Evolutionary conservation across 2,797 vertebrate genomes (phyloP), one percentile per base, ranked within the genome.

Genomic region (Paramormyrops hopkinsi): DNA sequence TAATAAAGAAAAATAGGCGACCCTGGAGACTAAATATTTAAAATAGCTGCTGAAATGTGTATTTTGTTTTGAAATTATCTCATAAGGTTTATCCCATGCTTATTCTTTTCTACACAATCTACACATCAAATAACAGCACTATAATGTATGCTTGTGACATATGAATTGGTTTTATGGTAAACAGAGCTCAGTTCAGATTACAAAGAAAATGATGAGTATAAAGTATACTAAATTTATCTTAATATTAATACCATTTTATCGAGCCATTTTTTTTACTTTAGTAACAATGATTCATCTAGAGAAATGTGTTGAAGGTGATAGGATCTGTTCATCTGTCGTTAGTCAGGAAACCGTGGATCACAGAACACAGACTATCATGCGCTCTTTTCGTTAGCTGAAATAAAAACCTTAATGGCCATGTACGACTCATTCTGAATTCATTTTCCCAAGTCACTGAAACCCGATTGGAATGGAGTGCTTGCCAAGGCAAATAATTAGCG

Each of bases 401-500:
- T 86, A 12, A 87, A 87, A 87, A 4, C 4, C 37, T 22, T 17
- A 33, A 46, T 25, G 12, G 33, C 17, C 48, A 53, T 50, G 25
- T 51, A 41, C 51, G 90, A 69, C 51, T 85, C 53, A 86, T 91
- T 65, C 88, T 83, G 87, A 51, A n/a, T 89, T 89, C 87, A 50
- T 91, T 90, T 92, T 91, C 88, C 88, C 92, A 91, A 76, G 90
- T 76, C 59, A 89, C 85, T 87, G 46, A 86, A 87, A 87, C 29
- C 87, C 54, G 88, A 82, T 83, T 59, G 44, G 53, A 86, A 44
- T 88, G 12, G 41, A 46, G 69, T n/a, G 41, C 87, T 90, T 89
- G 91, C 54, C 89, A 91, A 92, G 91, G 50, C 17, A 86, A 91
- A 92, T 89, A 86, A 91, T 91, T 91, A 92, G 86, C 48, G 87